Conservation (phyloP, 2,888 invertebrate species). For the Arge pagana region DNA sequence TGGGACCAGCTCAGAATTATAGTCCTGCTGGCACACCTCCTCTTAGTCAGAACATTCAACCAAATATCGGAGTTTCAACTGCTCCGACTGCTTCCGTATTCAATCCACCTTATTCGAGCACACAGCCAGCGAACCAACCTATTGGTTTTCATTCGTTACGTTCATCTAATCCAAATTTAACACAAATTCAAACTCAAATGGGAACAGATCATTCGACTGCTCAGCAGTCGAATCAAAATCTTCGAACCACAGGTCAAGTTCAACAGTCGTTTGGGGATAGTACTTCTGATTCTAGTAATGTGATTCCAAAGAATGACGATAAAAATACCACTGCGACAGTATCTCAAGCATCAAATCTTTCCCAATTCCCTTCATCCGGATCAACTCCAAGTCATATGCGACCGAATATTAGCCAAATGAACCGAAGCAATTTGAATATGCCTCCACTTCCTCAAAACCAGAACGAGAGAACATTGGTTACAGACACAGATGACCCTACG, state of each 20-base stretch:
- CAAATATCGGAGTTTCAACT: slow-evolving; percentile 8
- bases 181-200: slow-evolving; percentile 21
- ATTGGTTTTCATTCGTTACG: slow-evolving; percentile 7
- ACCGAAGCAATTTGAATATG: slow-evolving; percentile 16
- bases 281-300: neutral
- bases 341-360: neutral
- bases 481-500: neutral
- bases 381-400: neutral
- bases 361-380: neutral
- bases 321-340: neutral
- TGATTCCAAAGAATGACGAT: neutral
- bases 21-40: slow-evolving; percentile 17
- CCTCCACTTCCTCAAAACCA: slow-evolving; percentile 8
- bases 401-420: neutral
- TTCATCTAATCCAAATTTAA: slow-evolving; percentile 8
- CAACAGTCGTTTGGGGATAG: neutral
- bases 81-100: neutral
- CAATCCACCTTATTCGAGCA: slow-evolving; percentile 16
- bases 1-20: slow-evolving; percentile 26
- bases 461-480: neutral
- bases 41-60: slow-evolving; percentile 11
- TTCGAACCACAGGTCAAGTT: neutral
- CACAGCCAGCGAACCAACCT: slow-evolving; percentile 18
- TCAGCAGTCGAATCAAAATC: neutral
- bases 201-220: neutral